Base-by-base conservation (phyloP, 2,888 invertebrate species). In the Lasioglossum calceatum region DNA sequence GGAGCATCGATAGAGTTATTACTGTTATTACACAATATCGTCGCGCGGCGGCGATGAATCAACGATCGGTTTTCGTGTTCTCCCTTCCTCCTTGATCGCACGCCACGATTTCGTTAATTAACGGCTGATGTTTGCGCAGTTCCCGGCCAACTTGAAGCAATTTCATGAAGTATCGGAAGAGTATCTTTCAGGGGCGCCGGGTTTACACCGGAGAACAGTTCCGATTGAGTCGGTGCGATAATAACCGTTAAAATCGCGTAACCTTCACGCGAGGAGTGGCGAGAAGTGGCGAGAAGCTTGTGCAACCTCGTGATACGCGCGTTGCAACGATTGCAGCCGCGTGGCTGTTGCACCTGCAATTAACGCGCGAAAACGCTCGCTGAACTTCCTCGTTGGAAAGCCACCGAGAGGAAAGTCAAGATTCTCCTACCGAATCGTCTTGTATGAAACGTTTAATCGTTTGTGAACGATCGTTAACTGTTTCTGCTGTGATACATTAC, bases 321-420 rank as follows among this genome's bases (percentile, higher is more conserved):
- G 47, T 47, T 16, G 64, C 64, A 64, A 32, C 16, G 64, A 64
- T 64, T 32, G 32, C 32, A 19, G 32, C 7, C 72, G 54, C 23
- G 36, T 27, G 61, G 47, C 32, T 19, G 64, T 77, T 74, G 79
- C 79, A 39, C n/a, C 39, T n/a, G 19, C 72, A 84, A 84, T 84
- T 84, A 84, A n/a, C 76, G 70, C 58, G 77, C 61, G 84, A 73
- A 81, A 76, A 77, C 64, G 42, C 32, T 27, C 50, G 72, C 8
- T 23, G 23, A 54, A 72, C 23, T 81, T 77, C 72, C 76, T 42
- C 50, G 81, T 36, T 54, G 42, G 27, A 81, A 76, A 72, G 8
- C 16, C 1, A 19, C 23, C 19, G 71, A 77, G 61, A 77, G 72
- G 77, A 84, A 64, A 77, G 72, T 50, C 50, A n/a, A 50, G 16